Evolutionary conservation across 2,113 vertebrate genomes (phyloP), one percentile per base, ranked within the genome.

Genomic region (Pontoporia blainvillei): DNA sequence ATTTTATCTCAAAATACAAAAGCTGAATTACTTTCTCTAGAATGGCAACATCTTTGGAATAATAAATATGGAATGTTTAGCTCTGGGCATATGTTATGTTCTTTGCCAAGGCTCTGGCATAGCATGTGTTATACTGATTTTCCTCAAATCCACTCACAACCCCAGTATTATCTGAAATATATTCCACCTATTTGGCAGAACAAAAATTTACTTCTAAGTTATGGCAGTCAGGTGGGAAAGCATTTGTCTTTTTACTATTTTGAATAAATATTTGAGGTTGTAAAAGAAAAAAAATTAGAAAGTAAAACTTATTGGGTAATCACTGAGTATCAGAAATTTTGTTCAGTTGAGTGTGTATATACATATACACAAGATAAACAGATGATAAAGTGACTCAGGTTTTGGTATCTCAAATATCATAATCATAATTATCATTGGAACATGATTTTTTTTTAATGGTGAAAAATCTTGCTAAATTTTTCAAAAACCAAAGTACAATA

Each of bases 41-140:
- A 72, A 21, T 92, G 29, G 34, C 31, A 90, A 15, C 21, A 69
- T 75, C 36, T 31, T 69, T 64, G 20, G 29, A 71, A 93, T 84
- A 84, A 87, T 49, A 87, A 96, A 91, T 64, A 88, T 4, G 34
- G 21, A 91, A 39, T 76, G 46, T 81, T 96, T 96, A 92, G 59
- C 39, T 81, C 34, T 93, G 29, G 75, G 20, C 54, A 72, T 49
- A n/a, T 52, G 14, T 76, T 44, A 39, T 62, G 54, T 64, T 81
- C 12, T 85, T 96, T 96, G 52, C 85, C 62, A 82, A 86, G 8
- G 20, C 31, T 71, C 12, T 94, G 36, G 71, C 34, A 41, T 36
- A 85, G 18, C 49, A 84, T 92, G 86, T 93, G 18, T 91, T 90
- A 88, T 86, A 93, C 36, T 91, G 52, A 88, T 95, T 96, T 87